A percentile compares a stretch with the other conserved stretches of the same genome.
These are phyloP conservation scores for Anorthoa munda DNA, from an alignment of 2,888 invertebrate species.

Conservation along the genomic window DNA sequence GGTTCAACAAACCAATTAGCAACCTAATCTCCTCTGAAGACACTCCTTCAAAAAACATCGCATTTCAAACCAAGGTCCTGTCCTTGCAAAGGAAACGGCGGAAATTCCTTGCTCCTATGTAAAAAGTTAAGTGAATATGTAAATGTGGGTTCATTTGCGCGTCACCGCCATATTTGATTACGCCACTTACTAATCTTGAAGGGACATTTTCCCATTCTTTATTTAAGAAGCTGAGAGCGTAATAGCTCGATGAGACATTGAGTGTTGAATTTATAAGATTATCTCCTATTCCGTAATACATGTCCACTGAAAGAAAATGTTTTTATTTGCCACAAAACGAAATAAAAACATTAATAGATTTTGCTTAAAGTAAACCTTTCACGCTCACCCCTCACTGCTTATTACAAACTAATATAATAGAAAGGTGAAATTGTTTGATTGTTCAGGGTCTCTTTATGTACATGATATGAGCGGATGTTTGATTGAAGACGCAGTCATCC, in stretches of 20 bases:
- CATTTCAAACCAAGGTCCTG: not conserved
- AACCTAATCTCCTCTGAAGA: not conserved
- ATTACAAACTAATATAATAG: too few relatives aligned
- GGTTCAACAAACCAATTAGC: too few relatives aligned
- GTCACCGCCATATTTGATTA: constrained; percentile 43
- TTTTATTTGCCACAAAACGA: too few relatives aligned
- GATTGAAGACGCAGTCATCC: too few relatives aligned
- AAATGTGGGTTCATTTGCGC: constrained; percentile 56
- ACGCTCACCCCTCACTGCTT: too few relatives aligned
- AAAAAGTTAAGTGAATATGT: constrained; percentile 65
- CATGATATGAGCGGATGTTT: too few relatives aligned
- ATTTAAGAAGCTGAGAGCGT: not conserved
- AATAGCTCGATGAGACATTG: not conserved
- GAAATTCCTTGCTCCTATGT: constrained; percentile 27
- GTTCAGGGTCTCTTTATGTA: too few relatives aligned
- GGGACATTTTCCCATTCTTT: constrained; percentile 1
- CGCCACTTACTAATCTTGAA: constrained; percentile 35
- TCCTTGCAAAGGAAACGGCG: constrained; percentile 12
- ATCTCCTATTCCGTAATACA: too few relatives aligned
- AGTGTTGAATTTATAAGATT: not conserved
- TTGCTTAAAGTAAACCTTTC: too few relatives aligned
- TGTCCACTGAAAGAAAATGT: too few relatives aligned
- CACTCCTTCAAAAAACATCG: not conserved
- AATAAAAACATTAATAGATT: too few relatives aligned
- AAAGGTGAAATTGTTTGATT: too few relatives aligned